These are phyloP conservation scores for Netta rufina DNA, from an alignment of 2,797 vertebrate species.

Conservation along the genomic window DNA sequence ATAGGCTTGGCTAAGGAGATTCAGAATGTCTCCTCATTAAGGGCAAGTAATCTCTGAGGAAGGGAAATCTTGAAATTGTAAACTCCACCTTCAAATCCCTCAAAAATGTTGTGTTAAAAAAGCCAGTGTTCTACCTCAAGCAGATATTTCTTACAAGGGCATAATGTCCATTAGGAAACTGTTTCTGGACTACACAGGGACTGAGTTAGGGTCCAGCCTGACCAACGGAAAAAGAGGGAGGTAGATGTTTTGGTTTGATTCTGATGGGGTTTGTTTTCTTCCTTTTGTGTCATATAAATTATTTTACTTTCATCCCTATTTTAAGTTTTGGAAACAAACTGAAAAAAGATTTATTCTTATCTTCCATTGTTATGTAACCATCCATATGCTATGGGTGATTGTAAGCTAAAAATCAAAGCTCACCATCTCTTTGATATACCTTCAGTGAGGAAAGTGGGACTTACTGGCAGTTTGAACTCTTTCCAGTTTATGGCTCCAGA, in stretches of 20 bases:
- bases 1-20: background rate
- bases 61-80: background rate
- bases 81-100: rapidly evolving
- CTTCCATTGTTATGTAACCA: background rate
- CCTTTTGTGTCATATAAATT: background rate
- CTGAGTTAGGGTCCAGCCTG: background rate
- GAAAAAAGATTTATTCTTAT: background rate
- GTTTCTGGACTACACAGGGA: background rate
- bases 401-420: background rate
- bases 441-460: background rate
- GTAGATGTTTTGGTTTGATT: background rate
- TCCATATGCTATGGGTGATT: background rate
- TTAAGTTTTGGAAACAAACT: background rate
- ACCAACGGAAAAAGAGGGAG: background rate
- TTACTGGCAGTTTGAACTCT: background rate
- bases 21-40: background rate
- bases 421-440: background rate
- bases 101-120: background rate
- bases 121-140: background rate
- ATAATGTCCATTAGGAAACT: rapidly evolving
- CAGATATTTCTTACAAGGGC: background rate
- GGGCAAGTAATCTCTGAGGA: background rate
- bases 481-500: background rate
- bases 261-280: background rate
- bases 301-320: background rate